phyloP scores from a whole-genome alignment of 2,797 vertebrate species.

The Hafferia zeledoni region DNA sequence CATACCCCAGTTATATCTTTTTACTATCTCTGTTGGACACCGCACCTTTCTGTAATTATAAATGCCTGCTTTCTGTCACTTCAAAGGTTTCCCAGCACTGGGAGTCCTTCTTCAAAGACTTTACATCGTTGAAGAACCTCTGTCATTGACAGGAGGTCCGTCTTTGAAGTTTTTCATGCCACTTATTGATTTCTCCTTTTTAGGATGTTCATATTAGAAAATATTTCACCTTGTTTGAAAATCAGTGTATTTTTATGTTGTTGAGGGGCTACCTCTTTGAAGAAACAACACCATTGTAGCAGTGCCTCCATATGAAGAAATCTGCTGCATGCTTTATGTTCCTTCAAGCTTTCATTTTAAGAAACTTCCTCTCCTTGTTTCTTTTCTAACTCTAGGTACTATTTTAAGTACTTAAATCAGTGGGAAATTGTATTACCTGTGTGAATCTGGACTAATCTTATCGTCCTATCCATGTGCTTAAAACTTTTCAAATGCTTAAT shows the following conservation, averaged over 20 bases:
- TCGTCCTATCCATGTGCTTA: neutral
- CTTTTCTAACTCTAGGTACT: neutral
- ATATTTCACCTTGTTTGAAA: constrained; percentile 79
- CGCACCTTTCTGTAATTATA: constrained; percentile 86
- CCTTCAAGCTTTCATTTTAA: constrained; percentile 55
- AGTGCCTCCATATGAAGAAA: constrained; percentile 64
- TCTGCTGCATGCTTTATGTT: constrained; percentile 38
- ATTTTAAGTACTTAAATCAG: neutral
- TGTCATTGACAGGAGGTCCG: constrained; percentile 84
- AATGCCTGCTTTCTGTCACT: constrained; percentile 86
- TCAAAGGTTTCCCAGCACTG: constrained; percentile 85
- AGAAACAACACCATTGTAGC: constrained; percentile 71
- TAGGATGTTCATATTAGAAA: constrained; percentile 84
- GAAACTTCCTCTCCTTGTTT: constrained; percentile 37
- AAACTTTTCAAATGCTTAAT: neutral
- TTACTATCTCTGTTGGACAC: constrained; percentile 85
- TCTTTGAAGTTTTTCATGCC: constrained; percentile 86
- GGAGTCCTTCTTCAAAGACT: constrained; percentile 86
- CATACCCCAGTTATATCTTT: constrained; percentile 80
- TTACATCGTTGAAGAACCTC: constrained; percentile 79
- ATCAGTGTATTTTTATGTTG: constrained; percentile 79
- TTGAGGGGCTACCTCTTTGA: constrained; percentile 75
- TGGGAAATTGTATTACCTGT: neutral
- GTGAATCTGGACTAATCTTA: neutral
- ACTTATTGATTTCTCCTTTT: constrained; percentile 84